Evolutionary conservation across 2,113 vertebrate genomes (phyloP).

Genomic region (Vimba vimba): DNA sequence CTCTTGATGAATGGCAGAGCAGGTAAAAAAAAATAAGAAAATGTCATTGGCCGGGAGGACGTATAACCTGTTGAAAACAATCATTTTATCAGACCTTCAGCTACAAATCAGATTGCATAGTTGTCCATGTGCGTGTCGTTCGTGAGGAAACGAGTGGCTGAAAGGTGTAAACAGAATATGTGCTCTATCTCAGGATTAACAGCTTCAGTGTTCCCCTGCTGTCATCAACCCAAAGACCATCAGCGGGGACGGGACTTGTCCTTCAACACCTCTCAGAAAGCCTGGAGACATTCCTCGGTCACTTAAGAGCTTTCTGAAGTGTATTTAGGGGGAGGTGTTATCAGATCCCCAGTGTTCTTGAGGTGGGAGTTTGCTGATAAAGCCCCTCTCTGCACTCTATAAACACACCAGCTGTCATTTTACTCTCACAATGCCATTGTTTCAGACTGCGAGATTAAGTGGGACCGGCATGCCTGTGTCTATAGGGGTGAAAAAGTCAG

Average conservation of each 20-base stretch:
- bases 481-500: conserved; percentile 25
- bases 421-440: conserved; percentile 25
- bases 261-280: conserved; percentile 56
- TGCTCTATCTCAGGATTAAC: conserved; percentile 73
- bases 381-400: conserved; percentile 62
- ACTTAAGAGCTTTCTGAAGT: conserved; percentile 55
- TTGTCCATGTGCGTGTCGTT: neutral
- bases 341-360: conserved; percentile 63
- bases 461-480: neutral
- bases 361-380: conserved; percentile 54
- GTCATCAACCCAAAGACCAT: conserved; percentile 62
- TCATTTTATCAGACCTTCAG: neutral
- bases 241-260: conserved; percentile 66
- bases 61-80: neutral
- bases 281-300: conserved; percentile 70
- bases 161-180: conserved; percentile 71
- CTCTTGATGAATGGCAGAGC: neutral
- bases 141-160: conserved; percentile 29
- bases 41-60: neutral
- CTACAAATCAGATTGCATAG: neutral
- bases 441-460: conserved; percentile 36
- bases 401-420: conserved; percentile 62
- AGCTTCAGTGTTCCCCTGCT: conserved; percentile 70
- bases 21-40: neutral
- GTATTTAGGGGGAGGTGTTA: conserved; percentile 61